A percentile compares a stretch with the other conserved stretches of the same genome.
Evolutionary conservation across 2,888 invertebrate species (phyloP).

Genomic region (Oscheius onirici): DNA sequence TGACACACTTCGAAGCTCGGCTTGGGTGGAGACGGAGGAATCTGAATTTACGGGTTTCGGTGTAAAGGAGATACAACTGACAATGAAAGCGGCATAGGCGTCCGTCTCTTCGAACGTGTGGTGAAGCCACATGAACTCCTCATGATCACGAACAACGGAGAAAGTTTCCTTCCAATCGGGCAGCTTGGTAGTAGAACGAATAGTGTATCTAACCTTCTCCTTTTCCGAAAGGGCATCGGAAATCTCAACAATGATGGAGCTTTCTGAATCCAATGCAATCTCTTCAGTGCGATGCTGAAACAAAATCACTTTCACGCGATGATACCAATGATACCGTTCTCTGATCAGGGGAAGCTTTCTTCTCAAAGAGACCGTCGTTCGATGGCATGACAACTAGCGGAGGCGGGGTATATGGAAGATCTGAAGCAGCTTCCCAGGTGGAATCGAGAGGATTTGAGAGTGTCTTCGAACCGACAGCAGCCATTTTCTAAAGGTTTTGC

Average conservation of each 20-base stretch:
- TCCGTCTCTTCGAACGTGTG: constrained; percentile 96
- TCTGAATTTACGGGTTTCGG: constrained; percentile 71
- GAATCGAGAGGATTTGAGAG: no score
- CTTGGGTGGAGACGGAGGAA: constrained; percentile 78
- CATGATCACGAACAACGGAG: constrained; percentile 90
- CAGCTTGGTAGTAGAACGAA: constrained; percentile 82
- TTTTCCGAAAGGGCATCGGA: constrained; percentile 98
- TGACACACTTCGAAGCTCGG: constrained; percentile 99
- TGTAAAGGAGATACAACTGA: constrained; percentile 75
- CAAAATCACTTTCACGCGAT: no score
- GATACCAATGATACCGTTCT: no score
- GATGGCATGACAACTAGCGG: no score
- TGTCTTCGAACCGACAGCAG: no score
- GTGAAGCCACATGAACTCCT: constrained; percentile 99
- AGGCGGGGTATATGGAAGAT: no score
- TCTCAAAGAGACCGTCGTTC: no score
- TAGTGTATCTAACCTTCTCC: constrained; percentile 95
- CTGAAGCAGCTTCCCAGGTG: no score
- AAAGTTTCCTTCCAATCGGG: constrained; percentile 92
- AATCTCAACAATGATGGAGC: constrained; percentile 82
- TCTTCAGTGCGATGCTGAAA: constrained; percentile 68
- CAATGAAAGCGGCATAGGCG: constrained; percentile 95
- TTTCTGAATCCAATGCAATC: constrained; percentile 56
- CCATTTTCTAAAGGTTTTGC: no score
- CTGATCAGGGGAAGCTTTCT: no score